Base-by-base conservation (phyloP, 2,888 invertebrate genomes). In the Drosophila villosipedis region DNA sequence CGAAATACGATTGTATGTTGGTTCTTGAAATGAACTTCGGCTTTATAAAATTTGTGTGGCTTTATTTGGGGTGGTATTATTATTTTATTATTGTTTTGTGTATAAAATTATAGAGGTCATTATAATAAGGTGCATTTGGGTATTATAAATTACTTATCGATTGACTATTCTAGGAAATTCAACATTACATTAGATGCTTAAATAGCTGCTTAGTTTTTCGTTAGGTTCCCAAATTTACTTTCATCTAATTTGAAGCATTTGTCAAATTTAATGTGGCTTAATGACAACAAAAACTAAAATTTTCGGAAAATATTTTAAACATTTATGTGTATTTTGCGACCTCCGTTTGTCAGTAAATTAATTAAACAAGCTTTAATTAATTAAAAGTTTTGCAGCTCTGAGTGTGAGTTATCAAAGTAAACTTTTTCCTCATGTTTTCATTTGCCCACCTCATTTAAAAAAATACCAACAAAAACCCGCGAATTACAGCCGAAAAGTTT, bases 311-410 rank as follows among this genome's bases (percentile, higher is more conserved):
- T 52, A 41, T 54, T 54, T 59, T 30, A 9, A 28, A 39, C 47
- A 62, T 59, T 52, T 60, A 9, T 19, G 49, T 63, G 22, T 10
- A 50, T 53, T 35, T 58, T 49, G 35, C 12, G 33, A 43, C 33
- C n/a, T 49, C 22, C 49, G 7, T 43, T 72, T 73, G 59, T 28
- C 31, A 22, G 57, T 60, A 58, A 55, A 73, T 58, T 50, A 76
- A 70, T 76, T 63, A 76, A 73, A 57, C 68, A 77, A 73, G 66
- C 73, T 73, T 70, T 73, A 84, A 75, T 78, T 83, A 83, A 83
- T 80, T 83, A 82, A 84, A 82, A 84, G 28, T 75, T 68, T 62
- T 35, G 12, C 31, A 57, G 47, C 70, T 47, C 19, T n/a, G 35
- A 66, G 63, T 61, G 43, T 70, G 53, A 57, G 60, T 52, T 53